Evolutionary conservation across 2,113 vertebrate genomes (phyloP).

Genomic region (Osmerus eperlanus): DNA sequence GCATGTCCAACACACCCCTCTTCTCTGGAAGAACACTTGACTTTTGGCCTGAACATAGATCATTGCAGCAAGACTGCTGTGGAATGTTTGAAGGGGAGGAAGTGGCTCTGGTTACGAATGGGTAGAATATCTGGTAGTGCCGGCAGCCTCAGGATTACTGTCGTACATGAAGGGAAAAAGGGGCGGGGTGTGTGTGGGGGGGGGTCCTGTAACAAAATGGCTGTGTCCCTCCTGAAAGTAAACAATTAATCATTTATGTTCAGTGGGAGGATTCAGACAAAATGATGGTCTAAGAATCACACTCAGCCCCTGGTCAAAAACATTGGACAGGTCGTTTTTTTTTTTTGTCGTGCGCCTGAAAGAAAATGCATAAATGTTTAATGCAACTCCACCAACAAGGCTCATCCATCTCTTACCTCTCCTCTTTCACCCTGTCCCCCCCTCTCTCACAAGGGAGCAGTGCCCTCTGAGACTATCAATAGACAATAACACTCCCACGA

Average conservation of each 20-base stretch:
- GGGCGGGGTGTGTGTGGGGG: not conserved
- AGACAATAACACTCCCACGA: not conserved
- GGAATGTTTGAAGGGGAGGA: slow-evolving; percentile 63
- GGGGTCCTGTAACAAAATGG: slow-evolving; percentile 32
- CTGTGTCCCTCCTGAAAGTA: slow-evolving; percentile 33
- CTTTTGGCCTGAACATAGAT: slow-evolving; percentile 64
- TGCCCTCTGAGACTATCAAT: not conserved
- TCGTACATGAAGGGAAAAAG: slow-evolving; percentile 25
- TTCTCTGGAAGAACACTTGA: slow-evolving; percentile 59
- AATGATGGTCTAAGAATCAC: slow-evolving; percentile 23
- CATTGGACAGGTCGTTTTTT: slow-evolving; percentile 28
- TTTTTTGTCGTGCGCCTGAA: slow-evolving; percentile 42
- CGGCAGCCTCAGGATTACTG: slow-evolving; percentile 17
- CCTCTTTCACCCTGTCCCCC: slow-evolving; percentile 26
- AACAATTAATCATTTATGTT: slow-evolving; percentile 59
- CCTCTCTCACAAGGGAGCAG: slow-evolving; percentile 29
- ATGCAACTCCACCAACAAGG: slow-evolving; percentile 42
- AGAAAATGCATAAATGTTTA: slow-evolving; percentile 64
- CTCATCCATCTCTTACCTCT: slow-evolving; percentile 22
- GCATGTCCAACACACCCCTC: slow-evolving; percentile 30
- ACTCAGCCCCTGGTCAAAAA: slow-evolving; percentile 27
- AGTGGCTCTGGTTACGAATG: slow-evolving; percentile 46
- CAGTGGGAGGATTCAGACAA: slow-evolving; percentile 22
- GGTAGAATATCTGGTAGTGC: slow-evolving; percentile 54
- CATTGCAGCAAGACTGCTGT: slow-evolving; percentile 47